These are phyloP conservation scores for Apis florea DNA, from an alignment of 1,140 invertebrate genomes.

Conservation along the genomic window DNA sequence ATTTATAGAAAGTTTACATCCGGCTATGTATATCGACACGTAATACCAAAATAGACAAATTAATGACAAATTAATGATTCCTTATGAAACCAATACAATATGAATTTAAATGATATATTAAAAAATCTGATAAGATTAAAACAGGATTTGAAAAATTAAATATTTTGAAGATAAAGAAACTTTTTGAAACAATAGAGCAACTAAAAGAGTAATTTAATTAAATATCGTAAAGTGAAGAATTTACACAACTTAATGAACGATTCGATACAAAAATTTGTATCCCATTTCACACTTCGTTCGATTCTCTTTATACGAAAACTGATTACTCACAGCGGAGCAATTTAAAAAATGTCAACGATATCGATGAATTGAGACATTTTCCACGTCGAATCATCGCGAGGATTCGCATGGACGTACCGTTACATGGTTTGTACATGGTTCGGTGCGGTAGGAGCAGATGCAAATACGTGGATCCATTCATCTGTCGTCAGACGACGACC, in stretches of 20 bases:
- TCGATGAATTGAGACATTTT: conserved; percentile 45
- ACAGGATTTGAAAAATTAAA: too few species aligned
- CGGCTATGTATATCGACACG: too few species aligned
- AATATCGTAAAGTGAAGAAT: too few species aligned
- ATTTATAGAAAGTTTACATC: too few species aligned
- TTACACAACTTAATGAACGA: background rate
- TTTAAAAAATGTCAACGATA: conserved; percentile 15
- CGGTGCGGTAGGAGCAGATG: conserved; percentile 54
- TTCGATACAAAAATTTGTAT: conserved; percentile 5
- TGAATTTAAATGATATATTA: too few species aligned
- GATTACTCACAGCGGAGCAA: conserved; percentile 25
- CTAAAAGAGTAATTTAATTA: too few species aligned
- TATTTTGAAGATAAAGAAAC: too few species aligned
- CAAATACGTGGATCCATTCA: conserved; percentile 61
- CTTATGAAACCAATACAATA: too few species aligned
- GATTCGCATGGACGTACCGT: conserved; percentile 47
- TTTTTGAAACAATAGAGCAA: too few species aligned
- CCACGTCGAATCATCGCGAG: conserved; percentile 24
- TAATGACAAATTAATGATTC: too few species aligned
- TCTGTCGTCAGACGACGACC: conserved; percentile 31
- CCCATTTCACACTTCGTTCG: background rate
- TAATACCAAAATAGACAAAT: too few species aligned
- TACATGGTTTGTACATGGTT: conserved; percentile 16
- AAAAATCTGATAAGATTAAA: too few species aligned
- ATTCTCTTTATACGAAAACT: background rate